Evolutionary conservation across 1,140 invertebrate genomes (phyloP), one percentile per base, ranked within the genome.

Genomic region (Drosophila aff.): DNA sequence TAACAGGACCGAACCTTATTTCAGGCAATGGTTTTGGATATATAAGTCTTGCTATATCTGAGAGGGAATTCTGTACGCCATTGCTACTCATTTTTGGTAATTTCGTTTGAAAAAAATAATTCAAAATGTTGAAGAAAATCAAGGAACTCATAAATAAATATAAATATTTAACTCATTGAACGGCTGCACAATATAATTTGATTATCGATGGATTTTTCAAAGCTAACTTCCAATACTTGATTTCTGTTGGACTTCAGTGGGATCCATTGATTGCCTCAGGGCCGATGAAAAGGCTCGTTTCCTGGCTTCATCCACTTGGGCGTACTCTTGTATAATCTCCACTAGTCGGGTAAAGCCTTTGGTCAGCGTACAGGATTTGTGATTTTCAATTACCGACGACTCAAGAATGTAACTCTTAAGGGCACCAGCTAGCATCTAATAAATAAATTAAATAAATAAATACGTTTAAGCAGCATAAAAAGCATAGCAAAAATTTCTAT

Each of bases 1-100:
- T 60, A 1, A 87, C 31, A 2, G 84, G 77, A 0, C 81, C 84
- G 7, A 58, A 23, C 3, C 5, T 23, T 0, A 87, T 26, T 13
- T 53, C 21, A 1, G 81, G 81, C 26, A 89, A 31, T 2, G 18
- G 41, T 44, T 81, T 87, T 1, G 84, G 84, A 57, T 68, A 85
- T 1, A 68, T 63, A 2, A 21, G 9, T 10, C 23, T 13, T 3
- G 43, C 21, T 43, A 28, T 18, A 44, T 26, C 11, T 0, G 44
- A 23, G 1, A 18, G 2, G 7, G 26, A 0, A 11, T 11, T 47
- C 5, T 8, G 7, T 1, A 15, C 9, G 9, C 2, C 18, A 8
- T 36, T 21, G 6, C 13, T 26, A 46, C 21, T 36, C 63, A 69
- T 69, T 15, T n/a, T 26, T n/a, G 9, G 8, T 9, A 68, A 53